These are phyloP conservation scores for Hipparchia sbordonii DNA, from an alignment of 2,888 invertebrate species.

Conservation along the genomic window DNA sequence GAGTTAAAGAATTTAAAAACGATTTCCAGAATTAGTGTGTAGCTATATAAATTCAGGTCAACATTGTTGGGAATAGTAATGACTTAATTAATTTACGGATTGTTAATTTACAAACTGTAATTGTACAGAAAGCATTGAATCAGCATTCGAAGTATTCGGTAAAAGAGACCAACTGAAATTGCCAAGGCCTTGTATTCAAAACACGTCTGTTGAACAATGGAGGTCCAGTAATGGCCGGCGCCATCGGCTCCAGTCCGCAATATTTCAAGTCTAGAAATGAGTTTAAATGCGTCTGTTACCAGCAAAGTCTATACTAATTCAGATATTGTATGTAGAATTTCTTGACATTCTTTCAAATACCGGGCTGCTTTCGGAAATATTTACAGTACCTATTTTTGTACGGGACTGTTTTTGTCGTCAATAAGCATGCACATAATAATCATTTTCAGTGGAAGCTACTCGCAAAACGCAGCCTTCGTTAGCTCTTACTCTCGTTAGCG, in stretches of 20 bases:
- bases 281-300: neutral
- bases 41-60: neutral
- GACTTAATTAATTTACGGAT: neutral
- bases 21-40: neutral
- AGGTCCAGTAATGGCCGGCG: conserved; percentile 40
- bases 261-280: conserved; percentile 21
- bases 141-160: conserved; percentile 11
- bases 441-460: conserved; percentile 6
- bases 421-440: neutral
- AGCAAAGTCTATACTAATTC: neutral
- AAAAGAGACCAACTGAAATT: conserved; percentile 30
- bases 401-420: too few species aligned
- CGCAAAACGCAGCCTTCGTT: conserved; percentile 25
- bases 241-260: conserved; percentile 28
- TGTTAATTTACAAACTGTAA: conserved; percentile 7
- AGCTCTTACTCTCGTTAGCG: conserved; percentile 45
- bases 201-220: conserved; percentile 37
- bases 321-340: neutral
- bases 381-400: neutral
- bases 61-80: neutral
- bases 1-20: neutral
- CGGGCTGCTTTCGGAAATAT: neutral
- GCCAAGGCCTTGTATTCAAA: conserved; percentile 36
- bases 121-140: neutral
- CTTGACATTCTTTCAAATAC: neutral